phyloP scores from a whole-genome alignment of 2,797 vertebrate genomes.

The Zalophus californianus region DNA sequence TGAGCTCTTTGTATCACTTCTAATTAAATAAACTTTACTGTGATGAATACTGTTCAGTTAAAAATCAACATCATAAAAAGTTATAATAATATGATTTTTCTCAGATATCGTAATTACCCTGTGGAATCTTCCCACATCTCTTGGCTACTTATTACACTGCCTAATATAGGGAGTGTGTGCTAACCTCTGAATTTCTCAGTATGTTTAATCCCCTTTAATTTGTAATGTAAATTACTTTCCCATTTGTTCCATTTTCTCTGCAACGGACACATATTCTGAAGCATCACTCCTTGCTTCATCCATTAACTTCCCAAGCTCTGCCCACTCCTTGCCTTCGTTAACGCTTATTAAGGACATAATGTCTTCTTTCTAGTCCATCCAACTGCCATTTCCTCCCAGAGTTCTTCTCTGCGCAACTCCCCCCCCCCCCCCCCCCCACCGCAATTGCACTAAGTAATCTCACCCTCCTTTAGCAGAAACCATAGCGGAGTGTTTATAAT shows the following conservation, averaged over 20 bases:
- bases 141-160: not conserved
- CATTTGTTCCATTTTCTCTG: not conserved
- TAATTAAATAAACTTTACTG: not conserved
- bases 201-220: constrained; percentile 26
- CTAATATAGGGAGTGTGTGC: not conserved
- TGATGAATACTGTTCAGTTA: not conserved
- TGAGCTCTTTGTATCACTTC: not conserved
- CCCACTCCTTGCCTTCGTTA: constrained; percentile 11
- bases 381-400: not conserved
- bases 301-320: not conserved
- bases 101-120: not conserved
- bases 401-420: not conserved
- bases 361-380: not conserved
- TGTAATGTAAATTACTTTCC: not conserved
- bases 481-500: not conserved
- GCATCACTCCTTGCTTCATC: not conserved
- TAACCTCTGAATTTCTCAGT: not conserved
- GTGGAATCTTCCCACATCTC: not conserved
- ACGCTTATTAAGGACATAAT: not conserved
- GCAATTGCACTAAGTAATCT: not conserved
- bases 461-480: not conserved
- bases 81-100: not conserved
- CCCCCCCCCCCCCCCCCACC: not conserved
- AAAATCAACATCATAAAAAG: not conserved
- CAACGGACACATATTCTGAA: not conserved